Base-by-base conservation (phyloP, 2,113 vertebrate genomes). In the Silurus meridionalis region DNA sequence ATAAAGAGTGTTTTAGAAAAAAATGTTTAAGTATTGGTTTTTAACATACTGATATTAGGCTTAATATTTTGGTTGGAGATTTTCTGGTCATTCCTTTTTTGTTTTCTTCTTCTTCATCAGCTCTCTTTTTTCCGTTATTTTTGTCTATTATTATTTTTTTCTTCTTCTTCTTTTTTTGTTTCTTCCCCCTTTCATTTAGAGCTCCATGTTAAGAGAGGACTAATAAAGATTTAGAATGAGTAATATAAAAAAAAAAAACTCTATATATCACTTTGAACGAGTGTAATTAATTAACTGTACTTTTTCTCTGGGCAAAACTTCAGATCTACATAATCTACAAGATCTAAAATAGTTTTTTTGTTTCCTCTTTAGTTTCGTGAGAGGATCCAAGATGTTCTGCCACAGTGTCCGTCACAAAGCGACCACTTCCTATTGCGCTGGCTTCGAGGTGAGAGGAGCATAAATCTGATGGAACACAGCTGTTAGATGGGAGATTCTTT, bases 371-470 rank as follows among this genome's bases (percentile, higher is more conserved):
- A 99, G 98, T 97, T 99, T 89, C 96, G 96, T 74, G 94, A 96
- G 75, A 96, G 93, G 87, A 86, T 98, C 82, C 93, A 96, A 90
- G 97, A 99, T 0, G 91, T 99, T 91, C 91, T 98, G 87, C 93
- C 96, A 9, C 90, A 91, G 6, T 94, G 98, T 84, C 97, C 97
- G 48, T 91, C 91, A 5, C 96, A 97, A 82, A 95, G 96, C 0
- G 97, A 99, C 91, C 94, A 96, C 89, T 99, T 95, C 92, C 94
- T 99, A 85, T 93, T 99, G 77, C 96, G 97, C 37, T 99, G 97
- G 97, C 97, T 99, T 60, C 93, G 98, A 96, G 98, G 98, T 99
- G 88, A 95, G 94, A 60, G 52, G 8, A 9, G 25, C 46, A 48
- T 21, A 21, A 8, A 58, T 57, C 64, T 64, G 66, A 58, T 57